phyloP scores from a whole-genome alignment of 2,888 invertebrate species.

The Plagodis dolabraria region DNA sequence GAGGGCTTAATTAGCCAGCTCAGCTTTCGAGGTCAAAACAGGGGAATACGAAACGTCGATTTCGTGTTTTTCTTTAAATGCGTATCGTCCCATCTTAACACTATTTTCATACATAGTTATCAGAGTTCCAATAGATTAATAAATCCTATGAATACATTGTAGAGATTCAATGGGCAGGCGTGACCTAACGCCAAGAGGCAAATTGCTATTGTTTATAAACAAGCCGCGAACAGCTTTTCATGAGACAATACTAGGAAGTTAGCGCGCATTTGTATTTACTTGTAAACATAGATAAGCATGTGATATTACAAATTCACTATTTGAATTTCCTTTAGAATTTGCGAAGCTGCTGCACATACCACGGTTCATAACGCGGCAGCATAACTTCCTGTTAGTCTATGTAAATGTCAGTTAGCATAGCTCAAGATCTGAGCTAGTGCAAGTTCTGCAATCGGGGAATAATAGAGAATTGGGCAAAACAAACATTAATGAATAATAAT shows the following conservation, averaged over 20 bases:
- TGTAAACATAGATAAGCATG: constrained; percentile 44
- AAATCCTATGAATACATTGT: constrained; percentile 51
- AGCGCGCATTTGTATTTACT: constrained; percentile 51
- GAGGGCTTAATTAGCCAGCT: no score
- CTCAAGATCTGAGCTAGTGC: constrained; percentile 27
- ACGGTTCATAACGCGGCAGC: constrained; percentile 29
- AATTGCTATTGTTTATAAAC: constrained; percentile 74
- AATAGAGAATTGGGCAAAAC: constrained; percentile 22
- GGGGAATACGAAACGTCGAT: no score
- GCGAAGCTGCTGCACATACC: constrained; percentile 37
- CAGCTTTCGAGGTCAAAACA: no score
- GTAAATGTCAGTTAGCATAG: constrained; percentile 25
- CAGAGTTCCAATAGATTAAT: constrained; percentile 44
- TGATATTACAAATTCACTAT: constrained; percentile 38
- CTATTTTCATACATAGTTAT: constrained; percentile 5
- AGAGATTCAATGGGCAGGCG: constrained; percentile 62
- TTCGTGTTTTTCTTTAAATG: no score
- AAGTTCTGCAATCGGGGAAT: constrained; percentile 25
- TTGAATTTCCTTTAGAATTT: constrained; percentile 29
- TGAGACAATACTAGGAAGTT: constrained; percentile 72
- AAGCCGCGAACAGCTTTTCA: constrained; percentile 64
- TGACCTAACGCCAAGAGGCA: constrained; percentile 71
- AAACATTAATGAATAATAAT: constrained; percentile 26
- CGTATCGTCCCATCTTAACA: no score
- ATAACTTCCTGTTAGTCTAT: constrained; percentile 37